Conservation (phyloP, 2,797 vertebrate genomes). For the Semaprochilodus insignis region DNA sequence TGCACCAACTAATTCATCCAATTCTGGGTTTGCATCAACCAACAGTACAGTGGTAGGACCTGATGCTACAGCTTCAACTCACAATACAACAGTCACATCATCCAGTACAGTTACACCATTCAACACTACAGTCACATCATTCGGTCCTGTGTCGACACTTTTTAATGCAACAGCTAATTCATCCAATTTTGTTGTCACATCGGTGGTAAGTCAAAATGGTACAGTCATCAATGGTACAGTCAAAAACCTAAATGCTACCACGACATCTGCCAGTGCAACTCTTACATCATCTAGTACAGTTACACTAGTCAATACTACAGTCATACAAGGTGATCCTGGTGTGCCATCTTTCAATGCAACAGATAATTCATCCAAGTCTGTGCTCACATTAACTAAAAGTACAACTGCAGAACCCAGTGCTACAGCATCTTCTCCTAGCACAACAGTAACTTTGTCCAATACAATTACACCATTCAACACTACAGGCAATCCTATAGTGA, state of each 20-base stretch:
- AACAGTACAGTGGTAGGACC: neutral
- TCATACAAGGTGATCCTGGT: neutral
- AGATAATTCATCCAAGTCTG: neutral
- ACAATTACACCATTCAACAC: slow-evolving; percentile 6
- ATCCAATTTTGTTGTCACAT: neutral
- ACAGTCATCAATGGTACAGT: no score
- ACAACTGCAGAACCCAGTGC: neutral
- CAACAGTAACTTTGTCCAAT: neutral
- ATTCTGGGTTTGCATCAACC: neutral
- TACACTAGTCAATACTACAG: neutral
- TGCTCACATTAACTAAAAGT: neutral
- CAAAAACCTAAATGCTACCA: neutral
- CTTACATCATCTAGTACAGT: neutral
- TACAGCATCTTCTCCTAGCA: neutral
- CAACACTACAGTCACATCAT: neutral
- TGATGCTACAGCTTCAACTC: neutral
- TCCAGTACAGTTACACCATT: neutral
- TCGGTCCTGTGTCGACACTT: neutral
- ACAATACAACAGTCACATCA: neutral
- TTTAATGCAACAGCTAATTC: neutral
- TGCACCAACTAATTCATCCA: neutral
- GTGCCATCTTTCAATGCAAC: neutral
- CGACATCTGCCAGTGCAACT: neutral
- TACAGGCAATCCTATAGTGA: neutral
- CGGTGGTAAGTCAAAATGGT: no score